Percentiles rank a stretch among this genome's conserved stretches.
phyloP scores from a whole-genome alignment of 2,888 invertebrate species.

The Pegoplata infirma region DNA sequence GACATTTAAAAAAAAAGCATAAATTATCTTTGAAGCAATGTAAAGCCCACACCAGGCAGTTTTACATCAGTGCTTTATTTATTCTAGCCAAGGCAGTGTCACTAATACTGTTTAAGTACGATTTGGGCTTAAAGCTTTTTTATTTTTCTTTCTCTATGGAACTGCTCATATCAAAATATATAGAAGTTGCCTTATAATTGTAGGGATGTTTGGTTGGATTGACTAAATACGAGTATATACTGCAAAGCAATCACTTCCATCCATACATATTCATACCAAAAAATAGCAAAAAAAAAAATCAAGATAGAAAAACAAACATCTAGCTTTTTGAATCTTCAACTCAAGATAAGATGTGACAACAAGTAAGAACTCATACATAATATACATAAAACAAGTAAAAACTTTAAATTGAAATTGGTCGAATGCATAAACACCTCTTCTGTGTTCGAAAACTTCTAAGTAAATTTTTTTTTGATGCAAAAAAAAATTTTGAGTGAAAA shows the following conservation, averaged over 20 bases:
- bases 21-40: no score
- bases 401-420: not conserved
- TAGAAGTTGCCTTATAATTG: slow-evolving; percentile 52
- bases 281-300: not conserved
- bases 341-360: slow-evolving; percentile 57
- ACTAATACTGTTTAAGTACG: no score
- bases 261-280: not conserved
- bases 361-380: slow-evolving; percentile 30
- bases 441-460: no score
- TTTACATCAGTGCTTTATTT: no score
- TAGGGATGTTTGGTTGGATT: slow-evolving; percentile 47
- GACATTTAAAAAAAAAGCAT: no score
- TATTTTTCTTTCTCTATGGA: no score
- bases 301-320: slow-evolving; percentile 34
- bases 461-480: no score
- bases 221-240: slow-evolving; percentile 30
- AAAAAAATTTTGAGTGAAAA: no score
- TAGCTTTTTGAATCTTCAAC: slow-evolving; percentile 56
- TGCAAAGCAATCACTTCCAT: not conserved
- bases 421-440: not conserved
- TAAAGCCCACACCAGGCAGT: no score
- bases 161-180: not conserved
- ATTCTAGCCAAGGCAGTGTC: no score
- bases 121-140: no score
- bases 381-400: not conserved